These are phyloP conservation scores for Heliconius hewitsoni DNA, from an alignment of 1,140 invertebrate species.

Conservation along the genomic window DNA sequence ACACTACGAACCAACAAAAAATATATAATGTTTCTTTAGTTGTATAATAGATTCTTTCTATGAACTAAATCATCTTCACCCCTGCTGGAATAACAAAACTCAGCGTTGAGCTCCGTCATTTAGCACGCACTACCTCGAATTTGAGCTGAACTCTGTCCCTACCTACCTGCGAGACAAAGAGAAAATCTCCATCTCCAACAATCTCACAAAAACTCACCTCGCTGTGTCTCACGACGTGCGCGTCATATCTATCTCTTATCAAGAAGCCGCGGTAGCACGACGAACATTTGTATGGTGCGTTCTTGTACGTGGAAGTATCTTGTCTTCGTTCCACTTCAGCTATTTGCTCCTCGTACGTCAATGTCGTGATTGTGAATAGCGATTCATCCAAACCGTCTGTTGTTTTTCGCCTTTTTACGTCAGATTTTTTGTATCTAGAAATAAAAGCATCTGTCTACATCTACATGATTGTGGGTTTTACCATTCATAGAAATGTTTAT, in stretches of 20 bases:
- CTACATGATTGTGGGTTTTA: no score
- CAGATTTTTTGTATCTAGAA: conserved; percentile 60
- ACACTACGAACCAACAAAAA: no score
- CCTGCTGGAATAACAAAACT: no score
- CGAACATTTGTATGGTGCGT: conserved; percentile 57
- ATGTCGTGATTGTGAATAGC: conserved; percentile 56
- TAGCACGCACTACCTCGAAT: no score
- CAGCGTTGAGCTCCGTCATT: no score
- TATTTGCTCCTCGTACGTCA: conserved; percentile 68
- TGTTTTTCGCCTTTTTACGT: conserved; percentile 56
- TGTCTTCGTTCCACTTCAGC: conserved; percentile 58
- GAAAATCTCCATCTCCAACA: not conserved
- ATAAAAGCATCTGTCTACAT: not conserved
- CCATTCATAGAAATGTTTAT: no score
- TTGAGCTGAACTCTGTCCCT: no score
- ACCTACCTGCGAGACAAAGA: not conserved
- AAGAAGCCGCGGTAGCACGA: conserved; percentile 62
- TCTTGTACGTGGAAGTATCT: conserved; percentile 48
- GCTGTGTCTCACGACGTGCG: conserved; percentile 56
- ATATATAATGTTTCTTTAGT: no score
- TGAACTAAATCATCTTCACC: no score
- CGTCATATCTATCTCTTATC: conserved; percentile 57
- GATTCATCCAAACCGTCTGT: conserved; percentile 57
- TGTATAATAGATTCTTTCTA: no score
- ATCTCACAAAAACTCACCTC: conserved; percentile 47